These are phyloP conservation scores for Trididemnum nubilum DNA, from an alignment of 23 tunicate genomes.

Conservation along the genomic window DNA sequence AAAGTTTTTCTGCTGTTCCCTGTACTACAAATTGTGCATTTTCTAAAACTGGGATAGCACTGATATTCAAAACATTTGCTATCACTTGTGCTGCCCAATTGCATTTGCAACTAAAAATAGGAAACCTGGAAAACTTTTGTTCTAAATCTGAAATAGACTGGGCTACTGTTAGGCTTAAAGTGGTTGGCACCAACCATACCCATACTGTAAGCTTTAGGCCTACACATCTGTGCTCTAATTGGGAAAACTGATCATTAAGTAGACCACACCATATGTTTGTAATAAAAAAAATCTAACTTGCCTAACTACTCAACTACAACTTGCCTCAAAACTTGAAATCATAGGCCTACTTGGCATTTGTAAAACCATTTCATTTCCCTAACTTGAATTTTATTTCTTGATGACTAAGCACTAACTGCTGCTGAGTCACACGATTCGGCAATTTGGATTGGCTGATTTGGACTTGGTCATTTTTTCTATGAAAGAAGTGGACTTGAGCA, in stretches of 20 bases:
- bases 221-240: background rate
- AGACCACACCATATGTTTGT: background rate
- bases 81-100: background rate
- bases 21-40: background rate
- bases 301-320: background rate
- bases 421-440: background rate
- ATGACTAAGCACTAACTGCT: background rate
- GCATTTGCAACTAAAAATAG: background rate
- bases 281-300: too few species aligned
- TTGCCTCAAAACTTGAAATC: background rate
- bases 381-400: background rate
- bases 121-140: background rate
- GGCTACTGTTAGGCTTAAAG: background rate
- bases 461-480: background rate
- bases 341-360: background rate
- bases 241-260: background rate
- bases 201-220: background rate
- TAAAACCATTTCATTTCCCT: background rate
- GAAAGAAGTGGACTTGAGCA: background rate
- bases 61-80: background rate
- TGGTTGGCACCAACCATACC: background rate
- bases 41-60: background rate
- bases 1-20: background rate
- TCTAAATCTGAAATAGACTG: background rate
- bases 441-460: background rate